Base-by-base conservation (phyloP, 92 coral and sea anemone species). In the Galaxea fascicularis region DNA sequence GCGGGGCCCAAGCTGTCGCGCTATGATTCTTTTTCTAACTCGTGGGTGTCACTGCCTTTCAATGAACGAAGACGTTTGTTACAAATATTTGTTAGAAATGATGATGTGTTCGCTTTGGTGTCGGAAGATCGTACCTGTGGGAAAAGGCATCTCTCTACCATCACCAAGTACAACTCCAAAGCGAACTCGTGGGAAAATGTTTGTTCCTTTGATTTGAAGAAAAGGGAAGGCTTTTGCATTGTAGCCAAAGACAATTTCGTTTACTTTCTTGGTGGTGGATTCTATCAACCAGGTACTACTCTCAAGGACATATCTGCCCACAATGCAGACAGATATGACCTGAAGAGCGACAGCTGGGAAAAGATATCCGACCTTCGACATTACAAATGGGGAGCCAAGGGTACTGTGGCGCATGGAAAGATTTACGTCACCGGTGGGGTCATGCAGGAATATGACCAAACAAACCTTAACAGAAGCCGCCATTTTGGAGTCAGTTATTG, bases 231-330 rank as follows among this genome's bases (percentile, higher is more conserved):
- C 4, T 17, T 70, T 41, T 70, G 75, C 56, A 44, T 70, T 21
- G 31, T 70, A 10, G 51, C 14, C 56, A 70, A 70, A 22, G 30
- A 70, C 56, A 70, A 70, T 44, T 70, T 39, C 13, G 14, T 70
- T 41, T 70, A 70, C 44, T 44, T 70, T 26, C 52, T 70, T n/a
- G 75, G 75, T 44, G 75, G 75, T n/a, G 24, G 75, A n/a, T 1
- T 41, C 41, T 35, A 35, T 35, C 41, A 35, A 6, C 41, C 41
- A 6, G 41, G 41, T 35, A 35, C 51, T 46, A 7, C 17, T 10
- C 3, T 49, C 15, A 15, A 49, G 15, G 56, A 5, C 17, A 49
- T 15, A 49, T 49, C 15, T 5, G 11, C 49, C 17, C 28, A 11
- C 41, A 39, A 49, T 18, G 63, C 53, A 5, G 22, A 73, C 77